Conservation (phyloP, 2,888 invertebrate genomes). For the Watsonalla cultraria region DNA sequence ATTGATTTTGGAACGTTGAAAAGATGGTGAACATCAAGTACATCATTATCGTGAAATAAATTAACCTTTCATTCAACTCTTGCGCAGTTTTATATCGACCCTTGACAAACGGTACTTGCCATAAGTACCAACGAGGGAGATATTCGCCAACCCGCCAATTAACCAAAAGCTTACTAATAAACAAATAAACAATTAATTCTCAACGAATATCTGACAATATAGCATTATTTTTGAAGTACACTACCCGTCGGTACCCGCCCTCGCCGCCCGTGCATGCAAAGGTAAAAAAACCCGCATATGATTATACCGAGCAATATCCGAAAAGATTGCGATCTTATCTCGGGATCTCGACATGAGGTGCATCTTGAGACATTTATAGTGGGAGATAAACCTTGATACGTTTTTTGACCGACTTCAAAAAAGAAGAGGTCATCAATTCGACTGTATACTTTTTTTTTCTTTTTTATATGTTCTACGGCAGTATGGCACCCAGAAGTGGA, state of each 20-base stretch:
- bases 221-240: slow-evolving; percentile 32
- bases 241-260: slow-evolving; percentile 57
- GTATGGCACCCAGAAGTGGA: too few relatives aligned
- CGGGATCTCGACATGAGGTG: slow-evolving; percentile 61
- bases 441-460: too few relatives aligned
- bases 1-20: neutral
- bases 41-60: neutral
- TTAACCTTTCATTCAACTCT: neutral
- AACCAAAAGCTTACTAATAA: neutral
- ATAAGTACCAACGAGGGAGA: neutral
- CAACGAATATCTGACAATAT: slow-evolving; percentile 1
- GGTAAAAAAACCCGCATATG: slow-evolving; percentile 66
- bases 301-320: slow-evolving; percentile 77
- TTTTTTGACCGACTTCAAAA: too few relatives aligned
- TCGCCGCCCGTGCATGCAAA: slow-evolving; percentile 46
- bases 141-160: neutral
- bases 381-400: slow-evolving; percentile 21
- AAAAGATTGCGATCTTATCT: slow-evolving; percentile 76
- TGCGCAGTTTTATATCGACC: neutral
- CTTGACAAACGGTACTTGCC: neutral
- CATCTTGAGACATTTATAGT: slow-evolving; percentile 53
- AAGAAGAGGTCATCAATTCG: too few relatives aligned
- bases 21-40: neutral
- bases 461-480: too few relatives aligned
- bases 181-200: slow-evolving; percentile 2